Evolutionary conservation across 2,797 vertebrate genomes (phyloP).

Genomic region (Pseudomugil gertrudae): DNA sequence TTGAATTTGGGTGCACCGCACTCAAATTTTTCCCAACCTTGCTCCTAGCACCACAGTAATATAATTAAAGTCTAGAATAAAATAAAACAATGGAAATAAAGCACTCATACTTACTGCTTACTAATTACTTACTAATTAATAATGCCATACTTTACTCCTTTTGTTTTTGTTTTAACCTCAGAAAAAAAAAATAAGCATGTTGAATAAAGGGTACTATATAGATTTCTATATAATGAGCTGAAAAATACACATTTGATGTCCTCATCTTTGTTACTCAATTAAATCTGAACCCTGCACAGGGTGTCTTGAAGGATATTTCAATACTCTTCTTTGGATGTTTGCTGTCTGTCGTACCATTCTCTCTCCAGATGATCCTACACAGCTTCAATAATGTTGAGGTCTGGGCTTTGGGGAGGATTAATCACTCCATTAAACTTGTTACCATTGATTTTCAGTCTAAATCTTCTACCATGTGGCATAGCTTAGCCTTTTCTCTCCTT

Average conservation of each 20-base stretch:
- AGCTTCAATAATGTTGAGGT: neutral
- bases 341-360: neutral
- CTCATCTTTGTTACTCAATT: neutral
- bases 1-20: too few species aligned
- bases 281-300: neutral
- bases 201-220: neutral
- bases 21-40: too few species aligned
- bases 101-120: neutral
- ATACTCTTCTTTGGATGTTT: neutral
- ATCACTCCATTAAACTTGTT: neutral
- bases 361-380: neutral
- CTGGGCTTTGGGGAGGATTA: neutral
- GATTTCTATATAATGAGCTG: too few species aligned
- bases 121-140: neutral
- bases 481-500: neutral
- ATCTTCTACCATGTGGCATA: neutral
- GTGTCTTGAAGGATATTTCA: neutral
- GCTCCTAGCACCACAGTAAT: too few species aligned
- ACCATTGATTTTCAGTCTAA: neutral
- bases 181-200: neutral
- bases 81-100: neutral
- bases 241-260: neutral
- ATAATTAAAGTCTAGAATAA: too few species aligned
- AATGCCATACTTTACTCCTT: too few species aligned
- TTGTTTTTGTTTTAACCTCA: neutral